Evolutionary conservation across 2,888 invertebrate species (phyloP), one percentile per base, ranked within the genome.

Genomic region (Pristionchus maxplancki): DNA sequence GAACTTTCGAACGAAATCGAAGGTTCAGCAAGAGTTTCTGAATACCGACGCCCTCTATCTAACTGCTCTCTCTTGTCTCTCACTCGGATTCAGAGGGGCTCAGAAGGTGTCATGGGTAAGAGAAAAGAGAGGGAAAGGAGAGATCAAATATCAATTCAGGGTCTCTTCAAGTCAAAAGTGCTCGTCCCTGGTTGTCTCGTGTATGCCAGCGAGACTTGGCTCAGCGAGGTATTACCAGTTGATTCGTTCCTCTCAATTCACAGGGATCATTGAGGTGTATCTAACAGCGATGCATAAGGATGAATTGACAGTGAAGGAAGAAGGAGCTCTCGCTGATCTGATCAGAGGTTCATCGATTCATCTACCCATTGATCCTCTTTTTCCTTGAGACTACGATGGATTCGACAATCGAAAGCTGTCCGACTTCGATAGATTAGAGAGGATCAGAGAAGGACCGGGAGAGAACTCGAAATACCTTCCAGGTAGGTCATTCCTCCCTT

Each of bases 121-220:
- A 64, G 44, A 11, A 44, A 11, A 3, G 8, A 20, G 71, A 9
- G 20, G 64, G 64, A 53, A 24, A 28, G 31, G 11, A 78, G 24
- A 40, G 53, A 53, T 74, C 17, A 71, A 20, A 78, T 37, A 44
- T 83, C 53, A 50, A 58, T 89, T 44, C 67, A 90, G 90, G 83
- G 58, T 34, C 87, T 82, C 31, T 91, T 93, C 88, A 90, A 92
- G 81, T 89, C 90, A 40, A 90, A 88, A 15, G 92, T 93, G 24
- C 82, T 92, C 37, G 88, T 88, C 20, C 88, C 90, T 89, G 98
- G 98, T 0, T 97, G 98, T 31, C 95, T 98, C 44, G 97, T 98
- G 11, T 98, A 98, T 94, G 96, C 98, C 17, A 98, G 98, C 0
- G 97, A 97, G 0, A 97, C 97, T 0, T 98, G 98, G 98, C 96